Conservation (phyloP, 2,113 vertebrate genomes). For the Lates calcarifer region DNA sequence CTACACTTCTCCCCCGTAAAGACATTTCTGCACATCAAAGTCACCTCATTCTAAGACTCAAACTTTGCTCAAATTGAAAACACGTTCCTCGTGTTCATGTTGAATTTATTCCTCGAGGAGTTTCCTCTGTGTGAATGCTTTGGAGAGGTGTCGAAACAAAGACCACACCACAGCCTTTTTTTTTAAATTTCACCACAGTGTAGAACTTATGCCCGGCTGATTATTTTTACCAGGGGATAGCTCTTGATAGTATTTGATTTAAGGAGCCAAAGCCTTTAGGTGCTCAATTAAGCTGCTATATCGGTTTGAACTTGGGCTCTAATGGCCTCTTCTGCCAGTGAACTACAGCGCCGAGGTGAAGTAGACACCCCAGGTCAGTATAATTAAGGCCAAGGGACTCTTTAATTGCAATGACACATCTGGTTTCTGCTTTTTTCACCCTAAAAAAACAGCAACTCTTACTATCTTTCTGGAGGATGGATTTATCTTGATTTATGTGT, state of each 20-base stretch:
- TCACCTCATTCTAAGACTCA: not conserved
- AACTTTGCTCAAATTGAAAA: conserved; percentile 47
- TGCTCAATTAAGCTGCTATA: conserved; percentile 99
- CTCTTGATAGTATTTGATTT: conserved; percentile 97
- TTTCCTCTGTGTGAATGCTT: conserved; percentile 45
- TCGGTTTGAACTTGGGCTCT: conserved; percentile 95
- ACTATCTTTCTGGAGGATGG: conserved; percentile 87
- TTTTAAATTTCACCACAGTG: conserved; percentile 54
- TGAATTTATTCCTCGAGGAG: conserved; percentile 38
- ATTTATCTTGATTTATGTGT: conserved; percentile 80
- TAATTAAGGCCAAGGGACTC: conserved; percentile 99
- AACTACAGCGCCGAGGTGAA: conserved; percentile 90
- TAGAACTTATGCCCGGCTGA: conserved; percentile 85
- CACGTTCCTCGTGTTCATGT: conserved; percentile 2
- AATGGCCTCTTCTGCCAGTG: conserved; percentile 95
- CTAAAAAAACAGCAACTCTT: conserved; percentile 83
- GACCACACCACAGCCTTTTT: conserved; percentile 32
- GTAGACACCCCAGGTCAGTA: conserved; percentile 90
- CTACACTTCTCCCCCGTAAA: not conserved
- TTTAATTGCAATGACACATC: conserved; percentile 98
- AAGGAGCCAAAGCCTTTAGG: conserved; percentile 95
- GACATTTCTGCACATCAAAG: conserved; percentile 35
- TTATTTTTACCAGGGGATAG: conserved; percentile 92
- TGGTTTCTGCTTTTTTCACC: conserved; percentile 91
- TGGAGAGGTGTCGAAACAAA: conserved; percentile 52